Base-by-base conservation (phyloP, 2,888 invertebrate genomes). In the Lasioglossum pauxillum region DNA sequence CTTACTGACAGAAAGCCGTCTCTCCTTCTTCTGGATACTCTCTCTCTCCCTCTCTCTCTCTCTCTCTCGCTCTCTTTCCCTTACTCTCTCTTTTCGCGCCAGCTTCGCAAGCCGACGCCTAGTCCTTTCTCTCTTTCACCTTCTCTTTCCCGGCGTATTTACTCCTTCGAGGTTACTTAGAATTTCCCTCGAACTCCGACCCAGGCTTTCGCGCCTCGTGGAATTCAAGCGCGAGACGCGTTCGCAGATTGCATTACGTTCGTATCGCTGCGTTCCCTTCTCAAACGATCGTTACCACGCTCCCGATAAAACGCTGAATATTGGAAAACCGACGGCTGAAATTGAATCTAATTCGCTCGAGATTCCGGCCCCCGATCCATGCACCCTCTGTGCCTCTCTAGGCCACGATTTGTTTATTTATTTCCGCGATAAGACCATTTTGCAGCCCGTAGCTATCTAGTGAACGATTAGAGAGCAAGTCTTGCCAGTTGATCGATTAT, bases 211-310 rank as follows among this genome's bases (percentile, higher is more conserved):
- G 64, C 75, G 44, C 57, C 78, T 69, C 57, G 67, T 41, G 67
- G 81, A 85, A 80, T 80, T 72, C 64, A 53, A 67, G 46, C 78
- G 77, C 71, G 84, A 75, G 69, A 79, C 85, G 77, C 80, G 85
- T 75, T 87, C 69, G 83, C 78, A 83, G 85, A 89, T 88, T 88
- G 81, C 83, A 81, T 88, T 85, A 88, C 76, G 80, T 78, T 64
- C 87, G 84, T 80, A 78, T 80, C 75, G 44, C 10, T 12, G 69
- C 80, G 77, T 75, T 83, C 74, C 67, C 86, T 57, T 35, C 35
- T 44, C 60, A 31, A 74, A 77, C 77, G 85, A 85, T 78, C 78
- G 85, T 82, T 86, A 80, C 64, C 75, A 16, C 71, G 49, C 73
- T 57, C 76, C 27, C 74, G 81, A 84, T 82, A 78, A 82, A 82